Evolutionary conservation across 2,888 invertebrate genomes (phyloP).

Genomic region (Chironomus riparius): DNA sequence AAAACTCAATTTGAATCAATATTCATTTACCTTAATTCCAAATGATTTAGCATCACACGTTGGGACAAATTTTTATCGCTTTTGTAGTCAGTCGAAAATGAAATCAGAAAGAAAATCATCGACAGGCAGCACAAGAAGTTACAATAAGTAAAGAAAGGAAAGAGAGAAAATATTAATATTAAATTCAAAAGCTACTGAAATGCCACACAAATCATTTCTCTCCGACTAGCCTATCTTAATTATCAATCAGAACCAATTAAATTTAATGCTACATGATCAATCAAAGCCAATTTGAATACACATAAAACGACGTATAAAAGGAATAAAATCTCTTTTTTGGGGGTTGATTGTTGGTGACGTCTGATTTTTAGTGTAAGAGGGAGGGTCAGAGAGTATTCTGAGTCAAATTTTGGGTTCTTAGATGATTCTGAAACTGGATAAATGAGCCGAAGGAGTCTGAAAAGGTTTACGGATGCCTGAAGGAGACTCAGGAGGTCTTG

Average conservation of each 20-base stretch:
- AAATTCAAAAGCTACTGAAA: slow-evolving; percentile 24
- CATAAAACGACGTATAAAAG: background rate
- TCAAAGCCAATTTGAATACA: slow-evolving; percentile 25
- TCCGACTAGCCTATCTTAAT: slow-evolving; percentile 20
- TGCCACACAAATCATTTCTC: slow-evolving; percentile 19
- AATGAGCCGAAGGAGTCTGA: too few relatives aligned
- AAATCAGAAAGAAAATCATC: background rate
- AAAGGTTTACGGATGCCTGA: too few relatives aligned
- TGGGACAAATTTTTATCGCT: background rate
- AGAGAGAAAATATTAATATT: slow-evolving; percentile 9
- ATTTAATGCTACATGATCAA: slow-evolving; percentile 24
- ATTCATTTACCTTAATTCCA: too few relatives aligned
- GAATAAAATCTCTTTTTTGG: background rate
- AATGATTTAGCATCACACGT: too few relatives aligned
- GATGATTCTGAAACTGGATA: too few relatives aligned
- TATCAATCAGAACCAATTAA: slow-evolving; percentile 26
- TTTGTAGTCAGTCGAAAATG: background rate
- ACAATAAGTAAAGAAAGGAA: background rate
- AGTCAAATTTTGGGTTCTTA: too few relatives aligned
- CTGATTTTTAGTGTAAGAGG: too few relatives aligned
- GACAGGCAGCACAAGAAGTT: background rate
- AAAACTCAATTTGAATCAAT: too few relatives aligned
- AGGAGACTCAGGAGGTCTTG: too few relatives aligned
- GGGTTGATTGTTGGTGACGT: too few relatives aligned
- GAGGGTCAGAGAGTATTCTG: too few relatives aligned